Base-by-base conservation (phyloP, 2,113 vertebrate species). In the Labrus mixtus region DNA sequence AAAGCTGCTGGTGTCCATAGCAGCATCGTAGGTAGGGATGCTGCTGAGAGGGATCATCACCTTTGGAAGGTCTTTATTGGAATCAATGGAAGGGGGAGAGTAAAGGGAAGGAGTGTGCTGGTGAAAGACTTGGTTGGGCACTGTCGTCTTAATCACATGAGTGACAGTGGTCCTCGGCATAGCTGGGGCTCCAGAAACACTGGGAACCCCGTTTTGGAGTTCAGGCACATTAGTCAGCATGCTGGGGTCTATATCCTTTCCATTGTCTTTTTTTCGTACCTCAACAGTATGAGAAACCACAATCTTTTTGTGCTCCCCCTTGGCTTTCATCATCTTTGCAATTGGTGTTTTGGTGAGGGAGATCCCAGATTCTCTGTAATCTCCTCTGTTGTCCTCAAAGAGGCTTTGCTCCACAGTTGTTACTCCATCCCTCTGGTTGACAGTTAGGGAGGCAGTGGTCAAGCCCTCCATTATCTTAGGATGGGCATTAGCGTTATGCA, bases 1-100 rank as follows among this genome's bases (percentile, higher is more conserved):
- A 90, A 98, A 99, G 90, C 96, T 97, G 94, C 97, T 98, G 85
- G 97, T 96, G 91, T 99, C 98, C 98, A 99, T 99, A 89, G 97
- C 95, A 0, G 96, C 96, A 5, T 97, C 96, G 64, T 99, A 99
- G 0, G 96, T 97, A 17, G 98, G 97, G 92, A 98, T 99, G 93
- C 98, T 99, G 93, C 97, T 98, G 65, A 99, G 89, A 1, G 97
- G 97, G 91, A 99, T 98, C 98, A 98, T 98, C 88, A 99, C 97
- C 83, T 97, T 99, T 81, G 97, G 98, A 84, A 98, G 96, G 88
- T 97, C 94, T 88, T 96, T 96, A 91, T 94, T 96, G 77, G 78
- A 89, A 71, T 85, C 78, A 8, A 82, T 86, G 63, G 87, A 90
- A 10, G 84, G 41, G 45, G 87, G 77, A n/a, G 90, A 87, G 62